Base-by-base conservation (phyloP, 2,113 vertebrate genomes). In the Hemichromis elongatus region DNA sequence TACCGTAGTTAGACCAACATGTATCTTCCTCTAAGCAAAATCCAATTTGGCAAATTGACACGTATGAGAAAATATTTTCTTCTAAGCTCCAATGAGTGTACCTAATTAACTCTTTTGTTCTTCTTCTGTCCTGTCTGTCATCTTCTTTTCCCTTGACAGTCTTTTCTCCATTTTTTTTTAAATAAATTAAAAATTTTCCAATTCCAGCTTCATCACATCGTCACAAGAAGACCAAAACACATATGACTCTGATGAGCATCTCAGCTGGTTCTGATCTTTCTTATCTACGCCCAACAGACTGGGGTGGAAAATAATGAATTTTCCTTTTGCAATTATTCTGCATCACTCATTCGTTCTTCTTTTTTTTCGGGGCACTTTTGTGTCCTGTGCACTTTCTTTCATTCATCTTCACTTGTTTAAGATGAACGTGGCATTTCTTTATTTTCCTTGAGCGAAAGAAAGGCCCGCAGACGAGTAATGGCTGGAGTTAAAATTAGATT, bases 201-300 rank as follows among this genome's bases (percentile, higher is more conserved):
- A 45, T 83, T 81, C 68, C 61, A 84, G 37, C 21, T 81, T 86
- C 57, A 80, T 86, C 47, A 45, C 53, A 78, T 21, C 18, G 59
- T 70, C 70, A 28, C 30, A 63, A 79, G 66, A 81, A 70, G 53
- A 82, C 53, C 84, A 81, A 11, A 52, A 3, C 57, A 18, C 16
- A 45, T 53, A 79, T 12, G 63, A 59, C 81, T 78, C 4, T 37
- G 93, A 92, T 91, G 85, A 85, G 37, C 87, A 91, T 94, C 92
- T 89, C 61, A 12, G 14, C 50, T 40, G 70, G 80, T 81, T 86
- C 87, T 92, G 89, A 94, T 92, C 92, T 92, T 26, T 57, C 87
- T 94, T 95, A 94, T 95, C 93, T 93, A 91, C 75, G 24, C 73
- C 78, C 70, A 70, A 45, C 94, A 95, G 92, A 90, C 88, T 1